Evolutionary conservation across 2,888 invertebrate genomes (phyloP), one percentile per base, ranked within the genome.

Genomic region (Catocala nupta): DNA sequence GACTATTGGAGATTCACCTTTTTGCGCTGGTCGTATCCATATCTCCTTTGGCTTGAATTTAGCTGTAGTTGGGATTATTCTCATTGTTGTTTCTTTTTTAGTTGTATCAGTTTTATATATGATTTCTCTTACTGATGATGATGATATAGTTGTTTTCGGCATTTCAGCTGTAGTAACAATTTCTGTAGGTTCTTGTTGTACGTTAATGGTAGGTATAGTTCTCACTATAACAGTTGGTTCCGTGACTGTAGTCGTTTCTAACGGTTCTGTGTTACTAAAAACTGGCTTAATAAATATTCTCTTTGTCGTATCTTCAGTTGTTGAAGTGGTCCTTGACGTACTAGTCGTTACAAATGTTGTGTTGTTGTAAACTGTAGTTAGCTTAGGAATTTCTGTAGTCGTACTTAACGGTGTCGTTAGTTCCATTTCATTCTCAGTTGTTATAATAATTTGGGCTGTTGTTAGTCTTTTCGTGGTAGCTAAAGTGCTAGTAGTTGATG

Each of bases 21-120:
- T 94, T 84, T 92, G 92, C 0, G 93, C 89, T 49, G 94, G 94
- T 73, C 83, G 85, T 76, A 94, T 94, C 94, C 94, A 94, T 80
- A 94, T 94, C 78, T 94, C 94, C 79, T 94, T 94, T n/a, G 91
- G 90, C 69, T 92, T 91, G 34, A 89, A 88, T 78, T 93, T 94
- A 0, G 81, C 65, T 25, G 92, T 92, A n/a, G 89, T 88, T 12
- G 86, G 80, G 50, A 73, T 72, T n/a, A 75, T 74, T 84, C 81
- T 90, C 8, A 80, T 67, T 12, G 88, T 87, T 36, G 85, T 81
- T 66, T 91, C 90, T 45, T 86, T 90, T 65, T 73, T 88, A 9
- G 86, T 84, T 8, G 81, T 78, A 68, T 87, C 88, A 36, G 64
- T 59, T 64, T 77, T 80, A 53, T 63, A 53, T 25, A 67, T 65